Evolutionary conservation across 2,888 invertebrate genomes (phyloP).

Genomic region (Drosophila pseudotalamancana): DNA sequence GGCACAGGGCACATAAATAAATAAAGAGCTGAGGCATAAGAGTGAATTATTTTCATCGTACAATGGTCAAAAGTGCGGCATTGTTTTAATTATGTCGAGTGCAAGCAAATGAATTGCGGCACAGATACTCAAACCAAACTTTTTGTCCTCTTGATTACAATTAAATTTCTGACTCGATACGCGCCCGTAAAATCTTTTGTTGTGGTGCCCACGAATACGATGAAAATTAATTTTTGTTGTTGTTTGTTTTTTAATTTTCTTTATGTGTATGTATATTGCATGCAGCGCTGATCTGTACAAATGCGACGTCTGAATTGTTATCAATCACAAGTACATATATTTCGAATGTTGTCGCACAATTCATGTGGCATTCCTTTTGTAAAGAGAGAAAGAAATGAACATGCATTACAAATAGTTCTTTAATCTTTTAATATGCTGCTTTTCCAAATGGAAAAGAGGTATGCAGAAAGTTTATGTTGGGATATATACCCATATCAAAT

Average conservation of each 20-base stretch:
- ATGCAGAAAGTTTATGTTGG: too few species aligned
- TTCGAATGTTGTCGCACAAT: not conserved
- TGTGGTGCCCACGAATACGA: not conserved
- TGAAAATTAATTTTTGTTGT: conserved; percentile 40
- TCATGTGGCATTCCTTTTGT: conserved; percentile 4
- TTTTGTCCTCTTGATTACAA: conserved; percentile 19
- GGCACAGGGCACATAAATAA: not conserved
- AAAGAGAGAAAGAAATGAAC: conserved; percentile 8
- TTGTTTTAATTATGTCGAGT: conserved; percentile 29
- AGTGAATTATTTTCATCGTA: not conserved
- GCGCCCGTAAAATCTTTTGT: conserved; percentile 27
- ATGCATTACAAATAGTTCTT: conserved; percentile 2
- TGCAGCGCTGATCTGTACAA: not conserved
- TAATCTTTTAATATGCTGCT: not conserved
- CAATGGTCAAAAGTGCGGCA: not conserved
- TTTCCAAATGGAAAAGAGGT: not conserved
- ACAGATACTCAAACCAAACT: not conserved
- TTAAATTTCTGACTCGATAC: conserved; percentile 22
- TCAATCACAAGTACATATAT: conserved; percentile 30
- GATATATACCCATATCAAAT: too few species aligned
- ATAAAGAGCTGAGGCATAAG: not conserved
- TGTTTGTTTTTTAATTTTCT: conserved; percentile 9
- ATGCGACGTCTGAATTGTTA: not conserved
- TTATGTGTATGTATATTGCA: not conserved
- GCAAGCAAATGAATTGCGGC: conserved; percentile 18